Evolutionary conservation across 2,113 vertebrate genomes (phyloP).

Genomic region (Paralichthys olivaceus): DNA sequence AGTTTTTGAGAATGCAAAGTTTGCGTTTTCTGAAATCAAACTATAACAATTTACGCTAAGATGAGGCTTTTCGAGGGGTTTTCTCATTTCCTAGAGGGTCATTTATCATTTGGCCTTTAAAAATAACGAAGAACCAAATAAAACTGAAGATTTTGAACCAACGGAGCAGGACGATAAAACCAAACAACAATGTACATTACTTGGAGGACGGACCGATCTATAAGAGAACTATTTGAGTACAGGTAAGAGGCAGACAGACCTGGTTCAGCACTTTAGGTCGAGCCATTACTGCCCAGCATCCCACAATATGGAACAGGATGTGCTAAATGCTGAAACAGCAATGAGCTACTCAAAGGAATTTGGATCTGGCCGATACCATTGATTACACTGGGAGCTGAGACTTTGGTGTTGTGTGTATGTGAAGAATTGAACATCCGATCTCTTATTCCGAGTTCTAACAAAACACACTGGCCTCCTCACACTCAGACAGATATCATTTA

Average conservation of each 20-base stretch:
- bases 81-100: not conserved
- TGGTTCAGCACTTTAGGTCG: slow-evolving; percentile 55
- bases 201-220: not conserved
- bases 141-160: not conserved
- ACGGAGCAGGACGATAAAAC: not conserved
- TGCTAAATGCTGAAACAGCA: slow-evolving; percentile 61
- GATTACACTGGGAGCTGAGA: slow-evolving; percentile 14
- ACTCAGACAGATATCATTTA: not conserved
- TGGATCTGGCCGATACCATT: slow-evolving; percentile 20
- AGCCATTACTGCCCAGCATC: slow-evolving; percentile 30
- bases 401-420: not conserved
- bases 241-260: not conserved
- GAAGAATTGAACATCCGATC: not conserved
- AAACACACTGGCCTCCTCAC: not conserved
- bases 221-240: slow-evolving; percentile 10
- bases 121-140: not conserved
- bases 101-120: too few species aligned
- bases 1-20: not conserved
- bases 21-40: not conserved
- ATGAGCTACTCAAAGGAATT: slow-evolving; percentile 37
- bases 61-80: not conserved
- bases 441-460: not conserved
- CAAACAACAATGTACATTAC: not conserved
- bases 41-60: not conserved
- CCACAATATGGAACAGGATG: slow-evolving; percentile 18